Percentiles rank a stretch among this genome's conserved stretches.
Evolutionary conservation across 1,140 invertebrate species (phyloP).

Genomic region (Branchinecta lindahli): DNA sequence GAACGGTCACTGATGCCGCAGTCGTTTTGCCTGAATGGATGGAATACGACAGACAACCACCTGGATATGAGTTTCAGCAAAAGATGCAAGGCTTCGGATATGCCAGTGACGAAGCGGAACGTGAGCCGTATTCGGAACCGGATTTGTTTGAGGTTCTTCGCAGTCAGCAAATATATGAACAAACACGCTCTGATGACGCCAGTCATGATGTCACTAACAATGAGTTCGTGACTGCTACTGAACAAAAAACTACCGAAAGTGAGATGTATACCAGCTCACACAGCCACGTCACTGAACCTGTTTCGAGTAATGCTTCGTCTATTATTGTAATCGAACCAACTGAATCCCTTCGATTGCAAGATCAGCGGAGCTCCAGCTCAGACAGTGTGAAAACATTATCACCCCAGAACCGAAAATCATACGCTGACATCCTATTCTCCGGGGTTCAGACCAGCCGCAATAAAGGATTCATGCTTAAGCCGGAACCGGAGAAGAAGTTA

Average conservation of each 20-base stretch:
- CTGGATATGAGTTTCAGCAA: no score
- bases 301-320: conserved; percentile 9
- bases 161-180: no score
- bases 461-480: background rate
- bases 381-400: background rate
- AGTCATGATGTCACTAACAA: no score
- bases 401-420: conserved; percentile 12
- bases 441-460: conserved; percentile 6
- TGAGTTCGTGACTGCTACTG: background rate
- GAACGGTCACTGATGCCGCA: no score
- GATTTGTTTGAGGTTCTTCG: no score
- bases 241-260: conserved; percentile 12
- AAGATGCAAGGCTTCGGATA: no score
- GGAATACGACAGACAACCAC: no score
- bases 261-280: conserved; percentile 17
- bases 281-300: conserved; percentile 11
- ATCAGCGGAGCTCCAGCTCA: background rate
- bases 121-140: no score
- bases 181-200: no score
- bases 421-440: conserved; percentile 17
- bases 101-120: no score
- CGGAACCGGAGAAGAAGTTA: background rate
- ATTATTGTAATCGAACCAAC: background rate
- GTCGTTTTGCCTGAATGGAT: no score
- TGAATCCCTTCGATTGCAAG: conserved; percentile 19